phyloP scores from a whole-genome alignment of 2,888 invertebrate species.

The Scrobipalpa atriplicella region DNA sequence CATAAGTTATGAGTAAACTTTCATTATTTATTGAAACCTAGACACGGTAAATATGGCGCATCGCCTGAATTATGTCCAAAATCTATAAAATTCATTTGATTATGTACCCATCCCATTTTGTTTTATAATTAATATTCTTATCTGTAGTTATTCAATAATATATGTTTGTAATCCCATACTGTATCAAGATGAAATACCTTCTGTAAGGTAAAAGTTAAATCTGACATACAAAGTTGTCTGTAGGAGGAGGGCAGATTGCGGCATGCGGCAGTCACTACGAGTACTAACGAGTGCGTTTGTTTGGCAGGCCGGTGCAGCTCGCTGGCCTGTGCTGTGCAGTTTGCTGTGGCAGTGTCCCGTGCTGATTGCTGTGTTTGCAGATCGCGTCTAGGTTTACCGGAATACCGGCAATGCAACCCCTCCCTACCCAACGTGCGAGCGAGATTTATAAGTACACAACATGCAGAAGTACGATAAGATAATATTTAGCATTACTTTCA shows the following conservation, averaged over 20 bases:
- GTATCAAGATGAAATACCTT: not conserved
- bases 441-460: slow-evolving; percentile 42
- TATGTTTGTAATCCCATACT: not conserved
- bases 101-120: not conserved
- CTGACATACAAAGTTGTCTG: slow-evolving; percentile 1
- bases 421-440: slow-evolving; percentile 57
- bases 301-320: slow-evolving; percentile 82
- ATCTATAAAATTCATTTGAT: not conserved
- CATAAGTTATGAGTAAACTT: slow-evolving; percentile 81
- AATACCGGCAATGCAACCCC: slow-evolving; percentile 62
- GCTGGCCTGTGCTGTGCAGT: slow-evolving; percentile 81
- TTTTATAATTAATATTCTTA: not conserved
- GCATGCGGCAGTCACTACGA: slow-evolving; percentile 47
- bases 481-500: not conserved
- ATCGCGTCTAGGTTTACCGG: slow-evolving; percentile 73
- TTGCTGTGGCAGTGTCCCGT: slow-evolving; percentile 77
- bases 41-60: slow-evolving; percentile 47
- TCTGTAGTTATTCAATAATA: not conserved
- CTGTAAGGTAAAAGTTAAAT: slow-evolving; percentile 6
- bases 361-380: slow-evolving; percentile 80
- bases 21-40: slow-evolving; percentile 75
- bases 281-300: slow-evolving; percentile 75
- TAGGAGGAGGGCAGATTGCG: not conserved
- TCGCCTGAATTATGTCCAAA: slow-evolving; percentile 1
- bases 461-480: slow-evolving; percentile 8